Conservation (phyloP, 2,888 invertebrate species). For the Cosmia trapezina region DNA sequence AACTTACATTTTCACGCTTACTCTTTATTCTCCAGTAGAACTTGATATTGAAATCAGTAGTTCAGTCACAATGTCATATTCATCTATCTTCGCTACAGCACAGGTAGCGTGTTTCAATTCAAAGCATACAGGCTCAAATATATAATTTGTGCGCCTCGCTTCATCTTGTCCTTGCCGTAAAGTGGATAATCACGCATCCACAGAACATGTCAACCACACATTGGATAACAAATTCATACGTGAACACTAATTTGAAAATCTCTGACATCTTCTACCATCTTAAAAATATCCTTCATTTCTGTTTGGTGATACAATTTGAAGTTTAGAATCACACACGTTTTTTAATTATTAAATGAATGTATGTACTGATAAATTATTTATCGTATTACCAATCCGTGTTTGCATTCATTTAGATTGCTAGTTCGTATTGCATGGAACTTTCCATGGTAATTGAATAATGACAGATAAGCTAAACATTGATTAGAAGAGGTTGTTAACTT, state of each 20-base stretch:
- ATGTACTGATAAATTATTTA: slow-evolving; percentile 33
- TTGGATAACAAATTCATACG: slow-evolving; percentile 83
- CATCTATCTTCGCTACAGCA: slow-evolving; percentile 21
- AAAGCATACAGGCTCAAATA: slow-evolving; percentile 55
- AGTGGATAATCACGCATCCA: slow-evolving; percentile 88
- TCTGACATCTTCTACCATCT: slow-evolving; percentile 43
- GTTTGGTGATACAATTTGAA: slow-evolving; percentile 51
- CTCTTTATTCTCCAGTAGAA: not conserved
- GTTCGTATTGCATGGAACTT: slow-evolving; percentile 36
- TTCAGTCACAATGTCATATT: slow-evolving; percentile 39
- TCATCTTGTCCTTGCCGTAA: slow-evolving; percentile 81
- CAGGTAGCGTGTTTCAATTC: slow-evolving; percentile 35
- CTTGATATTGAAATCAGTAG: not conserved
- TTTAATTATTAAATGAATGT: slow-evolving; percentile 33
- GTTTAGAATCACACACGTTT: slow-evolving; percentile 19
- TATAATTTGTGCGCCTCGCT: slow-evolving; percentile 71
- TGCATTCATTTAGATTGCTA: slow-evolving; percentile 34
- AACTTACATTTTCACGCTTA: not conserved
- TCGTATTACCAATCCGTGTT: slow-evolving; percentile 24
- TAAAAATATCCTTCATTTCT: slow-evolving; percentile 67
- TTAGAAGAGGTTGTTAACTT: slow-evolving; percentile 29
- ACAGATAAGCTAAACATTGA: slow-evolving; percentile 19
- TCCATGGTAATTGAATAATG: slow-evolving; percentile 32
- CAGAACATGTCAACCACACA: slow-evolving; percentile 78
- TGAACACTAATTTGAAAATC: slow-evolving; percentile 78